phyloP scores from a whole-genome alignment of 2,113 vertebrate genomes.

The Oreotrochilus melanogaster region DNA sequence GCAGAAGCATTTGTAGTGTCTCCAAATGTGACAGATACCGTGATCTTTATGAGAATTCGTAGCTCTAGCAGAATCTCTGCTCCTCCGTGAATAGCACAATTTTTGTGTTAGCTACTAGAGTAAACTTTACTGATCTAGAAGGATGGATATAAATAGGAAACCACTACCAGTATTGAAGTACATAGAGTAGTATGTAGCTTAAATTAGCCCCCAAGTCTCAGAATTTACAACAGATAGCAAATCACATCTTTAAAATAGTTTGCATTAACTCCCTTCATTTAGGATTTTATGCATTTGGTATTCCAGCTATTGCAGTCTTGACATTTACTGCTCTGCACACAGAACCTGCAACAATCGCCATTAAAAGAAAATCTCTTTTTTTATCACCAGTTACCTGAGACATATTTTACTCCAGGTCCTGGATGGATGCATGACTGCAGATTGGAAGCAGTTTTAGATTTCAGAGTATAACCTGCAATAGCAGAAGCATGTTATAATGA shows the following conservation, averaged over 20 bases:
- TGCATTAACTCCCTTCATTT: neutral
- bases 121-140: conserved; percentile 21
- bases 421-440: neutral
- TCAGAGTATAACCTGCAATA: neutral
- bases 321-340: neutral
- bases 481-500: neutral
- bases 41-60: conserved; percentile 27
- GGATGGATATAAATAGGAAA: neutral
- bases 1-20: neutral
- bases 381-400: neutral
- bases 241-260: neutral
- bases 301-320: neutral
- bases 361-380: neutral
- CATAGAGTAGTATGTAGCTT: neutral
- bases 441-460: neutral
- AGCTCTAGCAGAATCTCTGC: neutral
- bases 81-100: neutral
- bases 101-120: neutral
- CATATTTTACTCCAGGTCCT: neutral
- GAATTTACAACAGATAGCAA: neutral
- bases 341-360: neutral
- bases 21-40: neutral
- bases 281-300: neutral
- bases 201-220: neutral
- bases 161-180: neutral